Evolutionary conservation across 1,140 invertebrate genomes (phyloP).

Genomic region (Megalopta genalis): DNA sequence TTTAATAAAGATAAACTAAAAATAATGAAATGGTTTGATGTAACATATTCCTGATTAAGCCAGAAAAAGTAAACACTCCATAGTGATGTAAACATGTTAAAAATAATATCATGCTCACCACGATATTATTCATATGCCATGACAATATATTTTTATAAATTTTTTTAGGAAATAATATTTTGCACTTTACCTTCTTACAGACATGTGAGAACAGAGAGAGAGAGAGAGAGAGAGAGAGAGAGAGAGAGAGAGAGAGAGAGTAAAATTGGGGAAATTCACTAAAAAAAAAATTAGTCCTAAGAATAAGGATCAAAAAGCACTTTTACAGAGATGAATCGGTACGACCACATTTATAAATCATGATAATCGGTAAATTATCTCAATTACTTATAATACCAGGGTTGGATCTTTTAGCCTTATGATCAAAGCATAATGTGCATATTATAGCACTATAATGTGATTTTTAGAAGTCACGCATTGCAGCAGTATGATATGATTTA

Average conservation of each 20-base stretch:
- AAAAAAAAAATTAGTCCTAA: conserved; percentile 18
- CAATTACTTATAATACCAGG: conserved; percentile 9
- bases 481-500: conserved; percentile 10
- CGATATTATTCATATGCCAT: conserved; percentile 60
- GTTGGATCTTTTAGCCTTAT: conserved; percentile 15
- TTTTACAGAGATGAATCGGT: conserved; percentile 12
- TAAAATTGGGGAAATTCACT: conserved; percentile 46
- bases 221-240: too few relatives aligned
- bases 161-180: conserved; percentile 31
- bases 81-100: conserved; percentile 36
- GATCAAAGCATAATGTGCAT: conserved; percentile 26
- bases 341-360: conserved; percentile 7
- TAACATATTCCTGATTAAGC: conserved; percentile 39
- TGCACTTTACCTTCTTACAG: background rate
- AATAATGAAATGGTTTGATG: background rate
- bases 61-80: conserved; percentile 35
- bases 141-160: conserved; percentile 24
- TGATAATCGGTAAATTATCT: conserved; percentile 12
- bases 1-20: background rate
- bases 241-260: too few relatives aligned
- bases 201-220: conserved; percentile 29
- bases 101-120: conserved; percentile 54
- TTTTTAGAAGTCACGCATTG: conserved; percentile 8
- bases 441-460: background rate
- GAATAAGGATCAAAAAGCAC: background rate